Evolutionary conservation across 2,797 vertebrate species (phyloP), one percentile per base, ranked within the genome.

Genomic region (Pyrocephalus nanus): DNA sequence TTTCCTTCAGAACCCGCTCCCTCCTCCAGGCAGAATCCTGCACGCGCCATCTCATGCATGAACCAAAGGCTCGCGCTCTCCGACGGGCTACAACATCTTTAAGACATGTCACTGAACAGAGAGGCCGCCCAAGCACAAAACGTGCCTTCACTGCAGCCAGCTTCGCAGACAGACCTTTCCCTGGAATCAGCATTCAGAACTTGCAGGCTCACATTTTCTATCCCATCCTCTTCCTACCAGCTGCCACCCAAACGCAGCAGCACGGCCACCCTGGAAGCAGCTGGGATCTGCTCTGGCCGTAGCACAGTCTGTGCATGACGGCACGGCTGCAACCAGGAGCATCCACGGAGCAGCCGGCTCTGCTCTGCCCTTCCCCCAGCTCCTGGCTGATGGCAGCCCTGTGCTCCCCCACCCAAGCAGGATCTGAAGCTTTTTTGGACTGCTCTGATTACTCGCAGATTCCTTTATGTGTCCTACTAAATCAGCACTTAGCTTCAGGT

Each of bases 1-100:
- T 97, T 94, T 97, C 96, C 88, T 94, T 95, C 93, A 95, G 95
- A 95, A 88, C 73, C 91, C 36, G 9, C 72, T 86, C 53, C 74
- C 88, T 94, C 86, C 91, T 92, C 38, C 86, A 91, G 92, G 95
- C 91, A 70, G 86, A 91, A 92, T 76, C 80, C 78, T 92, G 82
- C 93, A 66, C 13, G 8, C 27, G 9, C 93, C 92, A 91, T 80
- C 92, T 96, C 94, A 91, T 53, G 81, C 94, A 72, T 82, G 87
- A 95, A 82, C 65, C 62, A 36, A 80, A 79, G 86, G 73, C 51
- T 73, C 4, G 3, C 1, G 12, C 84, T 93, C 79, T 67, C 83
- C 0, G 34, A 82, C 4, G 34, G 91, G 91, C 67, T 42, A 30
- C 27, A 73, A 50, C 65, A 83, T 93, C 86, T 80, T 45, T 73